These are phyloP conservation scores for Cremastinae sp. DNA, from an alignment of 2,888 invertebrate species.

Conservation along the genomic window DNA sequence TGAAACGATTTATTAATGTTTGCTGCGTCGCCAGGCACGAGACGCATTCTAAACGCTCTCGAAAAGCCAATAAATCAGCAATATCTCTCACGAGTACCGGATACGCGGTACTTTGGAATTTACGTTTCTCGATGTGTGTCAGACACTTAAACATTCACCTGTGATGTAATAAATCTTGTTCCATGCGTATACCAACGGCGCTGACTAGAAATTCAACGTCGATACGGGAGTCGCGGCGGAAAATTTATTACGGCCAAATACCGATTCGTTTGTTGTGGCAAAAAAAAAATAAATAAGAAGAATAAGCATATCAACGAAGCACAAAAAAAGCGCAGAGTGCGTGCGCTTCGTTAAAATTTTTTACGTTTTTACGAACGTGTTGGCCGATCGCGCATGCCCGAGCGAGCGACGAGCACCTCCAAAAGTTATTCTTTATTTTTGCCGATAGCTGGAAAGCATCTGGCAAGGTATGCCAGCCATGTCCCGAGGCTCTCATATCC, in stretches of 20 bases:
- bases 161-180: background rate
- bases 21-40: background rate
- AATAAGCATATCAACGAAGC: too few species aligned
- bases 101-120: constrained; percentile 1
- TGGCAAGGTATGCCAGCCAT: constrained; percentile 19
- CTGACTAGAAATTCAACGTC: constrained; percentile 9
- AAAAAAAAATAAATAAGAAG: too few species aligned
- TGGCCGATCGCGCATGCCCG: too few species aligned
- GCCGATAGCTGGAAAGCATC: constrained; percentile 50
- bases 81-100: background rate
- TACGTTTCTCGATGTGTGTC: background rate
- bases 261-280: background rate
- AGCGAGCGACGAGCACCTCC: too few species aligned
- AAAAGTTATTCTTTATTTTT: too few species aligned
- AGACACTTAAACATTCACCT: background rate
- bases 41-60: too few species aligned
- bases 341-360: too few species aligned
- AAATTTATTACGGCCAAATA: background rate
- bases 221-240: background rate
- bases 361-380: too few species aligned
- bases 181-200: background rate
- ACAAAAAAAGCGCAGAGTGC: too few species aligned
- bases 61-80: constrained; percentile 13
- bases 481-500: constrained; percentile 4
- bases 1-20: constrained; percentile 7